phyloP scores from a whole-genome alignment of 2,888 invertebrate genomes.

The Troides helena region DNA sequence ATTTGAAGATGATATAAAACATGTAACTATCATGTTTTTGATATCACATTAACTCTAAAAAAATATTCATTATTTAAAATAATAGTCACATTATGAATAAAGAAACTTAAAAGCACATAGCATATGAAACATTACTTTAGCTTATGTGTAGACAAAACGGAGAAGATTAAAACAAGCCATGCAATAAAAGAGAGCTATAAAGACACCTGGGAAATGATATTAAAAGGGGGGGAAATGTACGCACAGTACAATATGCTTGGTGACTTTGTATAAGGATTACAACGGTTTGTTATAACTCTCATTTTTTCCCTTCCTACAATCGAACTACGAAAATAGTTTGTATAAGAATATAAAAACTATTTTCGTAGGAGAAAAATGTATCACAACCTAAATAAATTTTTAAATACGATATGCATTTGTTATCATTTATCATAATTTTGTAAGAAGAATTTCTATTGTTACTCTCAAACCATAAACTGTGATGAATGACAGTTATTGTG shows the following conservation, averaged over 20 bases:
- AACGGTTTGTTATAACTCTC: slow-evolving; percentile 1
- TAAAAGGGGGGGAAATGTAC: slow-evolving; percentile 49
- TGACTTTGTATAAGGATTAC: slow-evolving; percentile 15
- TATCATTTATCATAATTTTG: no score
- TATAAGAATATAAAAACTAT: neutral
- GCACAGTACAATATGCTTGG: slow-evolving; percentile 15
- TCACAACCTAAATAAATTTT: no score
- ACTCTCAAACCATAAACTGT: no score
- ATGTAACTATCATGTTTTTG: neutral
- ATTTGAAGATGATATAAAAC: neutral
- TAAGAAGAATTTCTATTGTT: no score
- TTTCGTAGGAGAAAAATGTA: no score
- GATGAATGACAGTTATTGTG: no score
- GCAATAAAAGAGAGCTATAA: slow-evolving; percentile 66
- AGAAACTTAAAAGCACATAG: neutral
- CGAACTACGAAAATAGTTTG: no score
- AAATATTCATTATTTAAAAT: neutral
- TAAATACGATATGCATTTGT: no score
- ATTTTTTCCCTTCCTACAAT: neutral
- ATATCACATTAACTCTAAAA: neutral
- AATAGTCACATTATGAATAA: neutral
- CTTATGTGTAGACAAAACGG: slow-evolving; percentile 38
- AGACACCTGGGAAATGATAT: slow-evolving; percentile 77
- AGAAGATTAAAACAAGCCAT: slow-evolving; percentile 66
- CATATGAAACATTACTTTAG: slow-evolving; percentile 9